A percentile compares a stretch with the other conserved stretches of the same genome.
These are phyloP conservation scores for Larimichthys crocea DNA, from an alignment of 2,113 vertebrate genomes.

Conservation along the genomic window DNA sequence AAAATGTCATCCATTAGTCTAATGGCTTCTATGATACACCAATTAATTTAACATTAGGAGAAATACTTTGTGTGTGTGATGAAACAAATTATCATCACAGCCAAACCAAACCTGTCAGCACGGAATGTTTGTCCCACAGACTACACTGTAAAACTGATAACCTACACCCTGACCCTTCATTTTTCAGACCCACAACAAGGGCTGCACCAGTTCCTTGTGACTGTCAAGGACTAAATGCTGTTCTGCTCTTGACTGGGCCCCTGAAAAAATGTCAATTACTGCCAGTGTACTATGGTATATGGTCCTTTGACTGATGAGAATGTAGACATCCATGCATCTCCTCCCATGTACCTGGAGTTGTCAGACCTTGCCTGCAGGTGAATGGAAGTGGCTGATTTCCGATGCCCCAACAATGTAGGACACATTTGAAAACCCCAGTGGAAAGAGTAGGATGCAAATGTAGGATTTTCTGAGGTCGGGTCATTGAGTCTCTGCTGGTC, in stretches of 20 bases:
- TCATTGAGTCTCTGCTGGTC: no score
- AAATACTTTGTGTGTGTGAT: constrained; percentile 12
- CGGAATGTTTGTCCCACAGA: not conserved
- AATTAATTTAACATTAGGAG: not conserved
- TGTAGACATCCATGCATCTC: not conserved
- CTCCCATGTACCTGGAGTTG: not conserved
- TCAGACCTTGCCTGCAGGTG: no score
- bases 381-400: no score
- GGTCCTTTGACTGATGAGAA: not conserved
- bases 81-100: no score
- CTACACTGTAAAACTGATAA: not conserved
- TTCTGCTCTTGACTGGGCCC: not conserved
- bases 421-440: no score
- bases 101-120: not conserved
- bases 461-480: no score
- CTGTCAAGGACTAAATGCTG: not conserved
- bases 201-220: not conserved
- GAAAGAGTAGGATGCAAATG: no score
- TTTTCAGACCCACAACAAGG: not conserved
- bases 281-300: not conserved
- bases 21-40: not conserved
- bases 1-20: not conserved
- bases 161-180: not conserved
- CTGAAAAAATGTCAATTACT: not conserved
- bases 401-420: no score